Percentiles rank a stretch among this genome's conserved stretches.
Evolutionary conservation across 2,797 vertebrate genomes (phyloP).

Genomic region (Cryptoprocta ferox): DNA sequence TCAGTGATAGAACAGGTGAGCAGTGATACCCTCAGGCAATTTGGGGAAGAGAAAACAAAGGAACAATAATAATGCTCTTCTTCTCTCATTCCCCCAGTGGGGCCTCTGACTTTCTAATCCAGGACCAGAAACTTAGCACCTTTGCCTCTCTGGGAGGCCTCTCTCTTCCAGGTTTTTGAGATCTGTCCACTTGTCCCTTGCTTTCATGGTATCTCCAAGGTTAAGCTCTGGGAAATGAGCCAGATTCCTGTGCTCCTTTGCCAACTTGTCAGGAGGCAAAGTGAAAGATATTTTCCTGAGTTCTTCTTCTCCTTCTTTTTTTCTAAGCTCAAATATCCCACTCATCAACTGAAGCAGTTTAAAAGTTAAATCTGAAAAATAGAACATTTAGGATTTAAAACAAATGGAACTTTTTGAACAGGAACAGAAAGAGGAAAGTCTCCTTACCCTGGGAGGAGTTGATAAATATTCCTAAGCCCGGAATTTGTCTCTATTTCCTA

Average conservation of each 20-base stretch:
- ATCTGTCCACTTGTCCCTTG: not conserved
- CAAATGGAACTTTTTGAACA: not conserved
- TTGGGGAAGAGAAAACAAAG: not conserved
- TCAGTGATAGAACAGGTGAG: not conserved
- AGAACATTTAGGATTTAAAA: slow-evolving; percentile 9
- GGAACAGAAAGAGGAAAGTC: not conserved
- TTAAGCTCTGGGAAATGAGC: slow-evolving; percentile 49
- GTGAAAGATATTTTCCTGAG: not conserved
- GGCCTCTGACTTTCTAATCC: not conserved
- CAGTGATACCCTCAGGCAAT: not conserved
- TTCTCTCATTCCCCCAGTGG: not conserved
- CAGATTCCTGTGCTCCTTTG: not conserved
- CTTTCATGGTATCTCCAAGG: not conserved
- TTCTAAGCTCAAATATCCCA: not conserved
- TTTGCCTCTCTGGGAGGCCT: not conserved
- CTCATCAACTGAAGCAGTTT: not conserved
- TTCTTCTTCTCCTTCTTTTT: not conserved
- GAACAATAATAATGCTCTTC: not conserved
- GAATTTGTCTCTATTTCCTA: not conserved
- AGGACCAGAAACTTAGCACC: not conserved
- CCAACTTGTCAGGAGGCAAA: not conserved
- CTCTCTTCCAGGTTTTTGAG: not conserved
- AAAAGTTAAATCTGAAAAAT: slow-evolving; percentile 26
- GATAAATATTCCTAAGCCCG: not conserved
- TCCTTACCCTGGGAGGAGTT: not conserved